Base-by-base conservation (phyloP, 2,113 vertebrate genomes). In the Plectropomus leopardus region DNA sequence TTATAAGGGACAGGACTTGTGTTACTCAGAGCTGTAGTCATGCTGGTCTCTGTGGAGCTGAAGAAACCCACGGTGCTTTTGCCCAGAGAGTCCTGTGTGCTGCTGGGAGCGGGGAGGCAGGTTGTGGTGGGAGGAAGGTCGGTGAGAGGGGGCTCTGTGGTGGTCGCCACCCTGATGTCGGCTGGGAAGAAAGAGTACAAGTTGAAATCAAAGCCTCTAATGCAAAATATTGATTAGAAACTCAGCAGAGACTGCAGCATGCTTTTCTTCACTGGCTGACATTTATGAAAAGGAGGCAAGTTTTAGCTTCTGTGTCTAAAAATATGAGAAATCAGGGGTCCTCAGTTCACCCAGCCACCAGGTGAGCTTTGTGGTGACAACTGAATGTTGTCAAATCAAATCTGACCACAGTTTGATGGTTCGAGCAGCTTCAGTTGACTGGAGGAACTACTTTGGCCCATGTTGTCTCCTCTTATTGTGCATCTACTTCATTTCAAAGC, bases 131-230 rank as follows among this genome's bases (percentile, higher is more conserved):
- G 34, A 9, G 75, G 57, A 48, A 5, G 17, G 64, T 2, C n/a
- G 76, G 36, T 70, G 32, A 16, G 8, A 0, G 4, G 48, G 44
- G 44, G 40, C 23, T 59, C 40, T 17, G 59, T 32, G n/a, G 61
- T 61, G 66, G 60, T 21, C n/a, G 11, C 11, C 1, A 9, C 9
- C 13, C 4, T 24, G 44, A 48, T 4, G 6, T 51, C 48, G 30
- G 77, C 87, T 91, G 51, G 21, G 34, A 47, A 66, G 23, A 78
- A 68, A 78, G 24, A 48, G 59, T 7, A 47, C 8, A 78, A 47
- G 55, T 14, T 51, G 16, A 78, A 59, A 26, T 32, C 7, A 44
- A 34, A 69, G 63, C 44, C 47, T 23, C 54, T 53, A 50, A 57
- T 67, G 42, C 30, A 50, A 16, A 71, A 51, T 30, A 47, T 50